Conservation (phyloP, 2,113 vertebrate species). For the Rutilus rutilus region DNA sequence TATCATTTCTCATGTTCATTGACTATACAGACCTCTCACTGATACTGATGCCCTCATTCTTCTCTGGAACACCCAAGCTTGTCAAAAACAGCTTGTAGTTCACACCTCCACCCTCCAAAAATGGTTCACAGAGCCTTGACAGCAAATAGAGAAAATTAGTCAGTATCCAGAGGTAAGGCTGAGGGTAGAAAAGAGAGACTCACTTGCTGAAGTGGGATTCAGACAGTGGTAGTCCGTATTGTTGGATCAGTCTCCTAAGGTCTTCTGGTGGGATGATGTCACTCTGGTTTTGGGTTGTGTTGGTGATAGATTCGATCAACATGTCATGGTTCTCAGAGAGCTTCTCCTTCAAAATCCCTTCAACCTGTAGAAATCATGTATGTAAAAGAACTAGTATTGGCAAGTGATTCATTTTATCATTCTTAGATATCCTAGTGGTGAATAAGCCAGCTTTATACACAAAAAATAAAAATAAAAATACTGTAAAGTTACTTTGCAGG, state of each 20-base stretch:
- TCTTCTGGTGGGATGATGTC: slow-evolving; percentile 57
- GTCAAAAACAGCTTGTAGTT: slow-evolving; percentile 71
- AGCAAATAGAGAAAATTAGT: background rate
- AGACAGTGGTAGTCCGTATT: slow-evolving; percentile 65
- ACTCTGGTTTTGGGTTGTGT: slow-evolving; percentile 52
- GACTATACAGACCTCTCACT: slow-evolving; percentile 43
- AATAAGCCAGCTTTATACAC: background rate
- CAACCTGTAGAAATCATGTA: slow-evolving; percentile 58
- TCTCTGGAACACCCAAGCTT: slow-evolving; percentile 61
- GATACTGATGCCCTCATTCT: slow-evolving; percentile 17
- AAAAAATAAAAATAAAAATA: background rate
- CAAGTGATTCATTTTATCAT: background rate
- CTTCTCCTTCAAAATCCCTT: slow-evolving; percentile 64
- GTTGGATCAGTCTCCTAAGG: slow-evolving; percentile 66
- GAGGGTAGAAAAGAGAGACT: background rate
- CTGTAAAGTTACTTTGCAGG: background rate
- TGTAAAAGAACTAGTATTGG: background rate
- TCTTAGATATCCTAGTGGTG: background rate
- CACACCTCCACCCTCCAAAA: slow-evolving; percentile 63
- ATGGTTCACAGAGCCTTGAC: slow-evolving; percentile 71
- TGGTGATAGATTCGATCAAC: slow-evolving; percentile 61
- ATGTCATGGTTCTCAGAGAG: slow-evolving; percentile 57
- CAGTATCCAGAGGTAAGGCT: background rate
- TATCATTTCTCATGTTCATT: background rate
- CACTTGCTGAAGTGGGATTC: slow-evolving; percentile 67